A percentile compares a stretch with the other conserved stretches of the same genome.
These are phyloP conservation scores for Sphyrna mokarran DNA, from an alignment of 2,113 vertebrate species.

Conservation along the genomic window DNA sequence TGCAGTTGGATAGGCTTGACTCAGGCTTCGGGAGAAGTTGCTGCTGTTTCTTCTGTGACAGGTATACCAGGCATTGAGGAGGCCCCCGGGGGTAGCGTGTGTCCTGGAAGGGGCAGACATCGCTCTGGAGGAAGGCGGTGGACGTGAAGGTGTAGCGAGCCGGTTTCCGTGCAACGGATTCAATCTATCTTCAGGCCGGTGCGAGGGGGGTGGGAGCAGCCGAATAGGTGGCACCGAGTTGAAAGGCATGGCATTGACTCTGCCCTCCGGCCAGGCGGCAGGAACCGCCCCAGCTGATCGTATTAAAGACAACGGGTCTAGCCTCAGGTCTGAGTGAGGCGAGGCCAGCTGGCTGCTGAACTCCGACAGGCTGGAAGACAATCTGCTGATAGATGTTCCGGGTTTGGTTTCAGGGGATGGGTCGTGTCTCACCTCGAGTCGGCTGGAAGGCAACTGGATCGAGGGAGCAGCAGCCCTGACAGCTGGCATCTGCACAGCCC, in stretches of 20 bases:
- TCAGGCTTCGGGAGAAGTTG: neutral
- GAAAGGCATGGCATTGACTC: neutral
- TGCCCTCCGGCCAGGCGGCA: neutral
- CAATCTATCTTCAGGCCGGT: neutral
- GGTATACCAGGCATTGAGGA: constrained; percentile 2
- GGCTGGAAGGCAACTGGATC: neutral
- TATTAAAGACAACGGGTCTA: neutral
- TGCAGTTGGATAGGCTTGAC: neutral
- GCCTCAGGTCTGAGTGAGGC: neutral
- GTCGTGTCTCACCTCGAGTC: neutral
- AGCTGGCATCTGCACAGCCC: neutral
- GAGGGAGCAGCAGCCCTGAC: neutral
- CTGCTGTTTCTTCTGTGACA: neutral
- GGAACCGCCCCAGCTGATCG: neutral
- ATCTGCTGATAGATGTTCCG: neutral
- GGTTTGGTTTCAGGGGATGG: neutral
- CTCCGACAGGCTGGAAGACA: too few relatives aligned
- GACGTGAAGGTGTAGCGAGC: neutral
- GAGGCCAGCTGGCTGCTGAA: neutral
- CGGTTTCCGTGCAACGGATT: neutral
- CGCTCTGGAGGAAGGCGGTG: neutral
- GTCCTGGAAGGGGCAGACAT: neutral
- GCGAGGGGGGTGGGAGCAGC: neutral
- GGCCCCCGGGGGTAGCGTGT: neutral
- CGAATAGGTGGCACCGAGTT: neutral